A percentile compares a stretch with the other conserved stretches of the same genome.
phyloP scores from a whole-genome alignment of 2,113 vertebrate genomes.

The Promerops cafer region DNA sequence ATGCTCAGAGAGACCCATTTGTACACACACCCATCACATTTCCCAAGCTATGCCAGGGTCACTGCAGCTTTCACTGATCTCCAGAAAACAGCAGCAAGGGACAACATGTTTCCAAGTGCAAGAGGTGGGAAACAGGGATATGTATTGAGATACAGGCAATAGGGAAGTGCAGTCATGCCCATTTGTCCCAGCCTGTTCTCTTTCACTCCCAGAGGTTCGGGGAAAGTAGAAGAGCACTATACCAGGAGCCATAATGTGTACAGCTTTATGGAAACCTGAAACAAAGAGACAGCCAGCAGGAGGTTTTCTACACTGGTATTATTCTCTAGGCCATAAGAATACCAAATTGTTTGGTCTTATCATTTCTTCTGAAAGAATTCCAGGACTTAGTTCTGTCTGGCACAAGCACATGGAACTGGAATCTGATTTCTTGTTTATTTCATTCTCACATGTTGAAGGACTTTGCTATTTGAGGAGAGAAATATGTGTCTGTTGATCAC shows the following conservation, averaged over 20 bases:
- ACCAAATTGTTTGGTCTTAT: neutral
- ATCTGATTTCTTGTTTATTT: conserved; percentile 18
- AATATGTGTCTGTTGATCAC: neutral
- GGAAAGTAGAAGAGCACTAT: neutral
- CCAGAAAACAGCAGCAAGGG: neutral
- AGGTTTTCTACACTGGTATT: neutral
- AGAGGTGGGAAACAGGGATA: neutral
- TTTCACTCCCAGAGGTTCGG: neutral
- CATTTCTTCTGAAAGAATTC: neutral
- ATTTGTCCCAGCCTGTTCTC: neutral
- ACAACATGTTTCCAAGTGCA: neutral
- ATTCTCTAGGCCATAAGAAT: neutral
- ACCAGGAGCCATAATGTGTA: neutral
- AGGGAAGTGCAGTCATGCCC: neutral
- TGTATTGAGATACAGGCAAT: neutral
- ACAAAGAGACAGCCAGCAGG: neutral
- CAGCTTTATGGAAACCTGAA: neutral
- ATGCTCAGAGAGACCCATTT: neutral
- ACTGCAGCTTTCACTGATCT: neutral
- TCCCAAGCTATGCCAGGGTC: neutral
- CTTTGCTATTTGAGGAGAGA: neutral
- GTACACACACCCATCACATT: neutral
- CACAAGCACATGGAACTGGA: neutral
- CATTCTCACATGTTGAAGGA: neutral
- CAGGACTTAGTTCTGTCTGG: neutral